Conservation (phyloP, 2,888 invertebrate species). For the Zygogramma bicolorata region DNA sequence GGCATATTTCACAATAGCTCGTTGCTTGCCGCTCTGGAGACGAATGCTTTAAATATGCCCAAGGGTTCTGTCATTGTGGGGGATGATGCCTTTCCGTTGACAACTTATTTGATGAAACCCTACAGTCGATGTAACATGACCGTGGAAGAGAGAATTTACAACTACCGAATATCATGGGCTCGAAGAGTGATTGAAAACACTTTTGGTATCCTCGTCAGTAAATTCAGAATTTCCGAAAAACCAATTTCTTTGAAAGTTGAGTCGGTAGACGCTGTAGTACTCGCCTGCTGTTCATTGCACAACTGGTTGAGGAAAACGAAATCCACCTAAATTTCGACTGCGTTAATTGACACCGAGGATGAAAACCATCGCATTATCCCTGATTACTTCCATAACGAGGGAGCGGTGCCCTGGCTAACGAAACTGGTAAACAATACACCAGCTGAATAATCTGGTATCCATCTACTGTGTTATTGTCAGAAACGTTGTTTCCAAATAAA, state of each 20-base stretch:
- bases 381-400: background rate
- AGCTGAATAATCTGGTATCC: background rate
- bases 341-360: background rate
- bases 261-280: background rate
- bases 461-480: background rate
- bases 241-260: conserved; percentile 10
- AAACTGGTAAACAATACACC: background rate
- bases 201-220: conserved; percentile 32
- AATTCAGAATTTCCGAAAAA: conserved; percentile 39
- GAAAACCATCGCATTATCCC: background rate
- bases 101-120: conserved; percentile 32
- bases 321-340: background rate
- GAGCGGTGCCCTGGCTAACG: background rate
- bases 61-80: conserved; percentile 18
- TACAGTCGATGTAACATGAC: conserved; percentile 14
- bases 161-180: conserved; percentile 28
- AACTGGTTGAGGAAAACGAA: background rate
- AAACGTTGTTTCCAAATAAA: background rate
- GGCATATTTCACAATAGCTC: conserved; percentile 12
- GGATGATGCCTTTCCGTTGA: conserved; percentile 35
- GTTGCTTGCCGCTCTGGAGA: background rate
- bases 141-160: conserved; percentile 23
- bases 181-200: conserved; percentile 26
- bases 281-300: background rate
- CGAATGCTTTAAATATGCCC: background rate